Percentiles rank a stretch among this genome's conserved stretches.
Evolutionary conservation across 2,797 vertebrate genomes (phyloP).

Genomic region (Coranthus polyacanthus): DNA sequence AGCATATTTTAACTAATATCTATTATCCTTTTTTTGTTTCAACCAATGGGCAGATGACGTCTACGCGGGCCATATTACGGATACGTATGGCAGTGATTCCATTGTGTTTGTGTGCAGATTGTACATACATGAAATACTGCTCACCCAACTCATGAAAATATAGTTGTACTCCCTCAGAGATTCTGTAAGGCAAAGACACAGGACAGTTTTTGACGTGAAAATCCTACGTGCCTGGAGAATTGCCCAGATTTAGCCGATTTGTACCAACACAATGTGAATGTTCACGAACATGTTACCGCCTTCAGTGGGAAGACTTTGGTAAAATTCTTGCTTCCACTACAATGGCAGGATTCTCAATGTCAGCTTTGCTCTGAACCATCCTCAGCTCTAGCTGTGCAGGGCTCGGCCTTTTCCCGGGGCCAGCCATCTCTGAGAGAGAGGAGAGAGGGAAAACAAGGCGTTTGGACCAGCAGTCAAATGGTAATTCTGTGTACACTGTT

Average conservation of each 20-base stretch:
- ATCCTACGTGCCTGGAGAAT: conserved; percentile 58
- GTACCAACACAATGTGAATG: conserved; percentile 16
- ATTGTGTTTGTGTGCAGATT: conserved; percentile 48
- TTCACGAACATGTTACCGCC: conserved; percentile 13
- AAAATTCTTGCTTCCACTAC: conserved; percentile 88
- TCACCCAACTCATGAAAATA: conserved; percentile 51
- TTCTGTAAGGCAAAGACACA: conserved; percentile 87
- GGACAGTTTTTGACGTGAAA: conserved; percentile 82
- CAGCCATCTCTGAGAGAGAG: conserved; percentile 86
- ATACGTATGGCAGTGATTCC: conserved; percentile 67
- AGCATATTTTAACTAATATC: conserved; percentile 31
- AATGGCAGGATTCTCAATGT: conserved; percentile 94
- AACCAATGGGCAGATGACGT: conserved; percentile 24
- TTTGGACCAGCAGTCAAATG: neutral
- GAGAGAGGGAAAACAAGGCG: neutral
- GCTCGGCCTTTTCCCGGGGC: conserved; percentile 89
- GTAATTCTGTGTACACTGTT: neutral
- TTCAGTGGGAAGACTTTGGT: conserved; percentile 69
- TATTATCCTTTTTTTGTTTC: conserved; percentile 25
- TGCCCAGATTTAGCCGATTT: conserved; percentile 16
- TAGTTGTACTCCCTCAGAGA: conserved; percentile 72
- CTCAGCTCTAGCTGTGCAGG: conserved; percentile 94
- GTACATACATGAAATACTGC: conserved; percentile 39
- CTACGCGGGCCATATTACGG: conserved; percentile 48
- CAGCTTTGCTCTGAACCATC: conserved; percentile 96